Evolutionary conservation across 1,140 invertebrate genomes (phyloP).

Genomic region (Plodia interpunctella): DNA sequence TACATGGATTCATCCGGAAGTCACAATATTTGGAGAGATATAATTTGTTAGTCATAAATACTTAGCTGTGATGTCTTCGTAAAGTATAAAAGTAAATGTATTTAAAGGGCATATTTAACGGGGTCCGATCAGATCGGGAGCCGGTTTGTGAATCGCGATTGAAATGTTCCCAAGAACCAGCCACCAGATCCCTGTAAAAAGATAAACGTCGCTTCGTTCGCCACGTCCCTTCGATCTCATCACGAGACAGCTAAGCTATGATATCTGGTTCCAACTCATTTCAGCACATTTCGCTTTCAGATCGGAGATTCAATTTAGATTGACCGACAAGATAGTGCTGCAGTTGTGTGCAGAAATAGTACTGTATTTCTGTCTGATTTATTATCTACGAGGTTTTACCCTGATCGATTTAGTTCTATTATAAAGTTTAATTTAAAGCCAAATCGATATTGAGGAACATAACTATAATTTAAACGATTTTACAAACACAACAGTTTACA

Average conservation of each 20-base stretch:
- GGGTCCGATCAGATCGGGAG: conserved; percentile 38
- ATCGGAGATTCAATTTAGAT: conserved; percentile 63
- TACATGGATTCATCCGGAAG: background rate
- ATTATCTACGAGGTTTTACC: background rate
- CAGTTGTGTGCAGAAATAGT: conserved; percentile 26
- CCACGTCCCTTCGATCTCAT: conserved; percentile 51
- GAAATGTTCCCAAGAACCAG: conserved; percentile 47
- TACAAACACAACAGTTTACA: too few relatives aligned
- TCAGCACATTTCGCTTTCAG: conserved; percentile 44
- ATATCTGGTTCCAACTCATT: conserved; percentile 41
- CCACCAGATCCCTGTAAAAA: conserved; percentile 38
- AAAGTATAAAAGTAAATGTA: conserved; percentile 17
- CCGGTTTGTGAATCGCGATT: conserved; percentile 59
- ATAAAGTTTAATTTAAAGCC: too few relatives aligned
- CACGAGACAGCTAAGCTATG: conserved; percentile 30
- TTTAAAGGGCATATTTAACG: conserved; percentile 33
- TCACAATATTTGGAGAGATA: background rate
- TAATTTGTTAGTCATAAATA: background rate
- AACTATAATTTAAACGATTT: too few relatives aligned
- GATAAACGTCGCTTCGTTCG: conserved; percentile 44
- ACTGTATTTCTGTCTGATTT: conserved; percentile 30
- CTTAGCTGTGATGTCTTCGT: conserved; percentile 9
- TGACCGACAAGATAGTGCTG: conserved; percentile 35
- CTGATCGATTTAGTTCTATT: too few relatives aligned
- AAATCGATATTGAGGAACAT: too few relatives aligned